Evolutionary conservation across 1,140 invertebrate species (phyloP).

Genomic region (Meteorus sp.): DNA sequence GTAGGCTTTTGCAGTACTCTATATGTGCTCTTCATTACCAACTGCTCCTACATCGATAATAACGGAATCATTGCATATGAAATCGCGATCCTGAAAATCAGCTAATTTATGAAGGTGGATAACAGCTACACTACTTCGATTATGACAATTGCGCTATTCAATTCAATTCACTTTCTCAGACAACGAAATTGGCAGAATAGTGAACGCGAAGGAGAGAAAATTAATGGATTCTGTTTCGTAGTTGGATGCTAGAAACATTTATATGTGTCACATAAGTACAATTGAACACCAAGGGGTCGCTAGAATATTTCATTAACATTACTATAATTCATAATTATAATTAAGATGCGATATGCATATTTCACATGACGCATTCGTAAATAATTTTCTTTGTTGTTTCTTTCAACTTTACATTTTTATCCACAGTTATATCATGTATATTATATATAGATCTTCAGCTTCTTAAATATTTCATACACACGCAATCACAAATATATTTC

Average conservation of each 20-base stretch:
- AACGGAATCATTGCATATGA: too few species aligned
- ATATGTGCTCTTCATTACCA: too few species aligned
- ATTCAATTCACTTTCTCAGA: too few species aligned
- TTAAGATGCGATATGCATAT: constrained; percentile 21
- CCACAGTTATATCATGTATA: constrained; percentile 13
- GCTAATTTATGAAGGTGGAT: too few species aligned
- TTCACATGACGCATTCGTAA: constrained; percentile 32
- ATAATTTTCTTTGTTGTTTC: constrained; percentile 40
- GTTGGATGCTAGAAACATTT: constrained; percentile 54
- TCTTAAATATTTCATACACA: constrained; percentile 24
- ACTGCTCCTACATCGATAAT: too few species aligned
- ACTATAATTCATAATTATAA: constrained; percentile 27
- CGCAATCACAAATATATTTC: constrained; percentile 39
- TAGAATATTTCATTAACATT: constrained; percentile 46
- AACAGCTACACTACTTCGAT: too few species aligned
- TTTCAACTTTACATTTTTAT: constrained; percentile 38
- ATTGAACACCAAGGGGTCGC: constrained; percentile 55
- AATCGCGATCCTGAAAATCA: too few species aligned
- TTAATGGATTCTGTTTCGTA: not conserved
- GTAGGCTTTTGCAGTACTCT: too few species aligned
- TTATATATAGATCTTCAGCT: too few species aligned
- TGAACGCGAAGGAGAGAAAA: not conserved
- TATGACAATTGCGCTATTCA: too few species aligned
- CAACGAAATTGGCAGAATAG: too few species aligned
- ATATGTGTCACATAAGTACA: constrained; percentile 57